A percentile compares a stretch with the other conserved stretches of the same genome.
Conservation (phyloP, 2,113 vertebrate genomes). For the Columba janthina region DNA sequence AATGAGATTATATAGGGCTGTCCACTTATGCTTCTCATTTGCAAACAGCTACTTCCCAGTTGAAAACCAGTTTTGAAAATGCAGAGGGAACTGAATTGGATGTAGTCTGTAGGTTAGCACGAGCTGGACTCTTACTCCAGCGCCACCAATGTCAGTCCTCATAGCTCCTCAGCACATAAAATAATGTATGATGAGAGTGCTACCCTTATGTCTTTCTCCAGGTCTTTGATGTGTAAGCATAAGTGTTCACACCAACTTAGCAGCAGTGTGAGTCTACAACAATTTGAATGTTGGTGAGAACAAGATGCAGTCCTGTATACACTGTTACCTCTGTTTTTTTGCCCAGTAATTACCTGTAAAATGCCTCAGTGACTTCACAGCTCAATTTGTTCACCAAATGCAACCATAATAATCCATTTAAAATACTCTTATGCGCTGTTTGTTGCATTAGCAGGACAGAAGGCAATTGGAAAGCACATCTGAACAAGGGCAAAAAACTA, state of each 20-base stretch:
- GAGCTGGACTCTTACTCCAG: background rate
- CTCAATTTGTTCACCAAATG: background rate
- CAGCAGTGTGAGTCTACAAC: background rate
- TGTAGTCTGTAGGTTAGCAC: background rate
- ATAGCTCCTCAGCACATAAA: background rate
- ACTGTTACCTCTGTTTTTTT: background rate
- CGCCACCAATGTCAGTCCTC: background rate
- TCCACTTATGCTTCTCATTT: background rate
- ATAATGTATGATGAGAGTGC: background rate
- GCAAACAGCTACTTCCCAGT: background rate
- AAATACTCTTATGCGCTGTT: background rate
- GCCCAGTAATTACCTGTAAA: background rate
- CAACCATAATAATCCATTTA: background rate
- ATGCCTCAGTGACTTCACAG: background rate
- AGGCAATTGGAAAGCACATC: background rate
- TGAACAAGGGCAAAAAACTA: conserved; percentile 9
- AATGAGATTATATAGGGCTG: background rate
- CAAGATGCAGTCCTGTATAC: background rate
- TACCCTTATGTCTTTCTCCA: background rate
- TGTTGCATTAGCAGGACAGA: background rate
- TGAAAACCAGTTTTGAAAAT: conserved; percentile 28
- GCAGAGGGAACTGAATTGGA: background rate
- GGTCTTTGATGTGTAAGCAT: background rate
- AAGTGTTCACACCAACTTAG: background rate
- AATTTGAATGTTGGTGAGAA: background rate